These are phyloP conservation scores for Acanthis flammea DNA, from an alignment of 2,797 vertebrate species.

Conservation along the genomic window DNA sequence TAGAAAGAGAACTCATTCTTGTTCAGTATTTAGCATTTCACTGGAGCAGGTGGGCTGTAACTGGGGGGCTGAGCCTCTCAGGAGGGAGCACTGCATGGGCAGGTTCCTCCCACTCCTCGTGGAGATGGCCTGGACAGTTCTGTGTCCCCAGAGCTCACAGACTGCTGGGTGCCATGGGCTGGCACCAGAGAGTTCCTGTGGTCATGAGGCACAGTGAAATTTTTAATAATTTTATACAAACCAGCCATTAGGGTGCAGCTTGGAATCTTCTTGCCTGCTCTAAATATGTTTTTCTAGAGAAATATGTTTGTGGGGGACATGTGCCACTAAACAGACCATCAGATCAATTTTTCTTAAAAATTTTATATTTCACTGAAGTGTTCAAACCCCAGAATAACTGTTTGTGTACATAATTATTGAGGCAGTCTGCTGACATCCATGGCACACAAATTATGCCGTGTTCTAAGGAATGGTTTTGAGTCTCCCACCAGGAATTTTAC, in stretches of 20 bases:
- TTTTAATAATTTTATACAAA: neutral
- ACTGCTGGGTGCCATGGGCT: rapidly evolving
- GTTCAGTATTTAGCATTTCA: neutral
- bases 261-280: neutral
- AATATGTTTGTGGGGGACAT: rapidly evolving
- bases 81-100: rapidly evolving
- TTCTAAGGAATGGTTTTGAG: neutral
- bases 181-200: neutral
- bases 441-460: rapidly evolving
- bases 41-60: rapidly evolving
- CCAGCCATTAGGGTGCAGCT: neutral
- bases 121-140: neutral
- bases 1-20: neutral
- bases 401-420: rapidly evolving
- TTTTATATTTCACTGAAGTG: neutral
- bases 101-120: neutral
- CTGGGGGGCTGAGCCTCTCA: neutral
- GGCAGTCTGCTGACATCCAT: neutral
- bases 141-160: neutral
- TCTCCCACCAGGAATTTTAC: neutral
- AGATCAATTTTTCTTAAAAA: neutral
- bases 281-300: neutral
- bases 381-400: rapidly evolving
- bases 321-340: neutral
- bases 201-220: neutral